Evolutionary conservation across 1,140 invertebrate species (phyloP), one percentile per base, ranked within the genome.

Genomic region (Drosophila triauraria): DNA sequence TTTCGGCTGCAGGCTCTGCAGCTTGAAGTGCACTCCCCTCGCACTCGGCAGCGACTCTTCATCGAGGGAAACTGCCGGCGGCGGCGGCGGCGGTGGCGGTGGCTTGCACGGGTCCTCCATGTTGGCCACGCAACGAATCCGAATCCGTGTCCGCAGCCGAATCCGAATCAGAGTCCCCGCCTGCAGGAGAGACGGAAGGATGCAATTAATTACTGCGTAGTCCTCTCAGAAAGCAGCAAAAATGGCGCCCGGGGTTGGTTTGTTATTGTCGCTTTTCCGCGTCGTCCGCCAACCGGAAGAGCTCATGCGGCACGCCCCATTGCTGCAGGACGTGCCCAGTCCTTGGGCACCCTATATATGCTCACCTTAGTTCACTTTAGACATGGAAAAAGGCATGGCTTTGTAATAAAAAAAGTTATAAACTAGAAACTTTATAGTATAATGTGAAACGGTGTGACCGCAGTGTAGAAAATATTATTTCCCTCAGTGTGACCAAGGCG

Each of bases 221-320:
- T 83, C 69, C 63, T 57, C 68, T 17, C 27, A 68, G 59, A 72
- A 48, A 74, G 35, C 61, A 47, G 79, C 53, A 80, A 82, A 87
- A 88, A 87, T 87, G 83, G 83, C 83, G 83, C 83, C 86, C 71
- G 71, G 40, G 35, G 63, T 61, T 59, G 67, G 67, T 76, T 78
- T 62, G 57, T 51, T 70, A 56, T 57, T 63, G 40, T 51, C 43
- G 47, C 59, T 42, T 40, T 32, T 42, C 38, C 56, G 51, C 30
- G 20, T 38, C 46, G 42, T 13, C 10, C 25, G 7, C 1, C 6
- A 2, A 12, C 15, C 20, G 20, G 20, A 10, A 6, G 7, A 10
- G 1, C 2, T n/a, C 20, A 1, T n/a, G 7, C 0, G 13, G 3
- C 8, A 0, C 53, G 13, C 38, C 9, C 0, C 23, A 20, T 1